Percentiles rank a stretch among this genome's conserved stretches.
phyloP scores from a whole-genome alignment of 2,113 vertebrate genomes.

The Uropsilus gracilis region DNA sequence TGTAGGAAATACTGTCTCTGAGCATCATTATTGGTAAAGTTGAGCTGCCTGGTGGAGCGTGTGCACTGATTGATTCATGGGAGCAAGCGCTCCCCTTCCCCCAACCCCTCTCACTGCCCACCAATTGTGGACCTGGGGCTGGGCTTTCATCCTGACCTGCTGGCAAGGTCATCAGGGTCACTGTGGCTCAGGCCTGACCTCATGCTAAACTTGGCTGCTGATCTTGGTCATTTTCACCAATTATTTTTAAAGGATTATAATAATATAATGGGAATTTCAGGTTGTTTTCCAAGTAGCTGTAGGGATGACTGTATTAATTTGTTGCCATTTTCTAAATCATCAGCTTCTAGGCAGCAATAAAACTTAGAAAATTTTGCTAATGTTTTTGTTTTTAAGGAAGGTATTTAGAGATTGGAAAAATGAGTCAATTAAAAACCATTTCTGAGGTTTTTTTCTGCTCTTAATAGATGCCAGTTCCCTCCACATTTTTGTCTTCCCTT shows the following conservation, averaged over 20 bases:
- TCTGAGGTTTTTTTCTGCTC: background rate
- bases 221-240: background rate
- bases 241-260: slow-evolving; percentile 10
- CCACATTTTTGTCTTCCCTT: background rate
- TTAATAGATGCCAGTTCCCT: background rate
- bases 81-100: background rate
- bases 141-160: background rate
- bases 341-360: background rate
- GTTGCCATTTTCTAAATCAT: slow-evolving; percentile 17
- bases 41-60: background rate
- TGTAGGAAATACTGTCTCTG: background rate
- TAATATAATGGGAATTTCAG: background rate
- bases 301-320: background rate
- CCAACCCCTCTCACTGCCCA: no score
- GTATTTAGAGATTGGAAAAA: background rate
- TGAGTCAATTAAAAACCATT: background rate
- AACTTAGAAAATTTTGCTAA: background rate
- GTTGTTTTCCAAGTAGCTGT: background rate
- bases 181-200: background rate
- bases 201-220: background rate
- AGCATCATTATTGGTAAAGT: background rate
- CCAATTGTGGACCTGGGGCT: background rate
- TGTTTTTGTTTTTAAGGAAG: background rate
- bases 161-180: background rate
- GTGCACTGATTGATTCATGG: background rate